A percentile compares a stretch with the other conserved stretches of the same genome.
phyloP scores from a whole-genome alignment of 2,797 vertebrate species.

The Crocodylus rhombifer region DNA sequence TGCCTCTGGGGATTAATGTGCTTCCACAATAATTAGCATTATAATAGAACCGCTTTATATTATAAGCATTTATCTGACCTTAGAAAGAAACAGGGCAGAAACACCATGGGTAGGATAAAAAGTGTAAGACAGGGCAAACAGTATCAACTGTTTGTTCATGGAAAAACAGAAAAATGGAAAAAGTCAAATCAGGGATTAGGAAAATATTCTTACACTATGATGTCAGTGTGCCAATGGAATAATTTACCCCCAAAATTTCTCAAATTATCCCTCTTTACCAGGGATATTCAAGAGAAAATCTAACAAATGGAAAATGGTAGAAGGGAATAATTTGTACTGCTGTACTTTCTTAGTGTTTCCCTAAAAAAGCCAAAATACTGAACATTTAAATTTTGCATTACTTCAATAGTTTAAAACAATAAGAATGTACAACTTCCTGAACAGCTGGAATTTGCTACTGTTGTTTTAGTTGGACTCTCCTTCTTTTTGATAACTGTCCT shows the following conservation, averaged over 20 bases:
- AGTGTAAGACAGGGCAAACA: not conserved
- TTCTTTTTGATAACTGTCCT: not conserved
- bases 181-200: not conserved
- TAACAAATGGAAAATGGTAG: constrained; percentile 14
- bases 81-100: constrained; percentile 12
- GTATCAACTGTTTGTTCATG: not conserved
- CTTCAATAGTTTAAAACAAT: not conserved
- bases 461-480: not conserved
- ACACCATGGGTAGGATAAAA: not conserved
- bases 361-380: not conserved
- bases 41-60: not conserved
- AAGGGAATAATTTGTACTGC: not conserved
- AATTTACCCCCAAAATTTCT: not conserved
- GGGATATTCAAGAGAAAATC: not conserved
- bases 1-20: not conserved
- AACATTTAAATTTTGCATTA: not conserved
- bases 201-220: constrained; percentile 45
- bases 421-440: not conserved
- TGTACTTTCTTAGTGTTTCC: not conserved
- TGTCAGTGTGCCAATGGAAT: constrained; percentile 1
- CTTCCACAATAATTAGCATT: not conserved
- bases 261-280: not conserved
- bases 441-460: not conserved
- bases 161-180: not conserved
- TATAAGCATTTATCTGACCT: not conserved